phyloP scores from a whole-genome alignment of 2,888 invertebrate species.

The Campoplex nolae region DNA sequence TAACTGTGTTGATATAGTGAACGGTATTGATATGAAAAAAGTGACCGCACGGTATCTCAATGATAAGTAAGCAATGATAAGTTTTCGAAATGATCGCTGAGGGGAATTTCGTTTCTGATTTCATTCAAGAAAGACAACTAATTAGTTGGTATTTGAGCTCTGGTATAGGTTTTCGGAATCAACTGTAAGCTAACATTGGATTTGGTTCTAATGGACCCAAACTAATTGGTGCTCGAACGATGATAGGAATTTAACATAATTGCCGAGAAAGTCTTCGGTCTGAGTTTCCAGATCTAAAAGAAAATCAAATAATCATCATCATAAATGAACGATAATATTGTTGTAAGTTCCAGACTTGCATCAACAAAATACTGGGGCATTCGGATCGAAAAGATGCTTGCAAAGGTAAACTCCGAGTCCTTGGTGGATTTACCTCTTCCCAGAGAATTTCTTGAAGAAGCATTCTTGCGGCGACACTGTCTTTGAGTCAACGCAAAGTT shows the following conservation, averaged over 20 bases:
- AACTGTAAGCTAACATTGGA: background rate
- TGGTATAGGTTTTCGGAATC: background rate
- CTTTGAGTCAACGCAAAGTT: background rate
- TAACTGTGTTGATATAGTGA: constrained; percentile 21
- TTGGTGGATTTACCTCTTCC: background rate
- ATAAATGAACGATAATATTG: background rate
- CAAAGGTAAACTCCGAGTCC: background rate
- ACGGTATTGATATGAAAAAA: background rate
- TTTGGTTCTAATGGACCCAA: background rate
- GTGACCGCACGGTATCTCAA: background rate
- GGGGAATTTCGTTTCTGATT: background rate
- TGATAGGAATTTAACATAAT: too few relatives aligned
- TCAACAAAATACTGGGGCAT: background rate
- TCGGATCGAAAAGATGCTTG: background rate
- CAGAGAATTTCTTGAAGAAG: background rate
- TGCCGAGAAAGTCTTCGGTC: background rate
- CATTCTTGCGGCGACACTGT: background rate
- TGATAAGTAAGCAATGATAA: background rate
- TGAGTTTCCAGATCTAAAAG: background rate
- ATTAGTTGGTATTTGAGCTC: background rate
- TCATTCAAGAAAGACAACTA: background rate
- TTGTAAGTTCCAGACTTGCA: background rate
- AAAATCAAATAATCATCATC: too few relatives aligned
- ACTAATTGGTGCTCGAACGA: background rate
- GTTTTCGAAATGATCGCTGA: background rate